These are phyloP conservation scores for Eremophila alpestris DNA, from an alignment of 2,797 vertebrate genomes.

Conservation along the genomic window DNA sequence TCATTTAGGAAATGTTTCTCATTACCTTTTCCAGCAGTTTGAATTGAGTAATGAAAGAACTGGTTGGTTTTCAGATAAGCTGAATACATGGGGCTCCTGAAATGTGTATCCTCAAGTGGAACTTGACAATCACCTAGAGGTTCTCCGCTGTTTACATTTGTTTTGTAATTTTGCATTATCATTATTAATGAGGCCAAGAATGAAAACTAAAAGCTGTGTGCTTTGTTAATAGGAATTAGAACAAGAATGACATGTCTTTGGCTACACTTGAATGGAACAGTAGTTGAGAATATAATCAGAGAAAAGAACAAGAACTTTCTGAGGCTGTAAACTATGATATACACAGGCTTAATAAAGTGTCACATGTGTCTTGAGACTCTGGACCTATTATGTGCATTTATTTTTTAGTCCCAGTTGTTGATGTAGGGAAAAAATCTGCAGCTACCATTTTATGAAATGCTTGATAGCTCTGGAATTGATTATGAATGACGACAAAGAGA, in stretches of 20 bases:
- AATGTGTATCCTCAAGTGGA: neutral
- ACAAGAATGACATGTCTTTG: neutral
- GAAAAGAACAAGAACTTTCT: conserved; percentile 37
- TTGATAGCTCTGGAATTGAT: conserved; percentile 26
- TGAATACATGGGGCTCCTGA: neutral
- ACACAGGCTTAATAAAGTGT: neutral
- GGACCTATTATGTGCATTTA: neutral
- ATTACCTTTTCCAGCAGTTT: neutral
- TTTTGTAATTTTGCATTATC: conserved; percentile 1
- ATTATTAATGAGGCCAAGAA: neutral
- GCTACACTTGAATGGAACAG: conserved; percentile 7
- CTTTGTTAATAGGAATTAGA: conserved; percentile 23
- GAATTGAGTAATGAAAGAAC: neutral
- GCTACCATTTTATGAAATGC: conserved; percentile 21
- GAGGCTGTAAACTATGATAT: neutral
- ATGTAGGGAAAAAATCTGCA: neutral
- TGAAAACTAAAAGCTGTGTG: neutral
- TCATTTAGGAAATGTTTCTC: neutral
- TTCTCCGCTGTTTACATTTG: neutral
- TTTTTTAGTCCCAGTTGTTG: neutral
- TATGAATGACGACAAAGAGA: conserved; percentile 11
- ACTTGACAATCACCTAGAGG: neutral
- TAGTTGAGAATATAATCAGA: neutral
- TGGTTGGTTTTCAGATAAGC: neutral
- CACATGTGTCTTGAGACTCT: neutral